A percentile compares a stretch with the other conserved stretches of the same genome.
Conservation (phyloP, 2,113 vertebrate species). For the Gavia stellata region DNA sequence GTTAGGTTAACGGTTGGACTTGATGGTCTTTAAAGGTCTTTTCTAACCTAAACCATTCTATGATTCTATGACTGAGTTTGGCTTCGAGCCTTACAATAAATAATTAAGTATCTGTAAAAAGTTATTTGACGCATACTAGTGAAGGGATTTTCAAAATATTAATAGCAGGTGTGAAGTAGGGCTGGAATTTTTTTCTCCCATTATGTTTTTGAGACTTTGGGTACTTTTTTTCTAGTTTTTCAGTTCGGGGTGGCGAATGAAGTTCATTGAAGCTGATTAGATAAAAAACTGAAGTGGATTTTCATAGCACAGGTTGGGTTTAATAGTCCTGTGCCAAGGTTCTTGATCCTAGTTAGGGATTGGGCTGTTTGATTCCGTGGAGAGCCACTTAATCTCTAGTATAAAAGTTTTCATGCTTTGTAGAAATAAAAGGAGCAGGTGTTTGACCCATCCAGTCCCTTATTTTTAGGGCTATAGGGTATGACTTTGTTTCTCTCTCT, state of each 20-base stretch:
- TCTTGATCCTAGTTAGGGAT: background rate
- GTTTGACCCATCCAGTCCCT: background rate
- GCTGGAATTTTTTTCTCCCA: background rate
- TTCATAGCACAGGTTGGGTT: background rate
- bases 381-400: background rate
- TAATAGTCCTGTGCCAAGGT: background rate
- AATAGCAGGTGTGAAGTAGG: background rate
- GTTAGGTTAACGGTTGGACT: too few relatives aligned
- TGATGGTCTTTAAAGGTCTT: too few relatives aligned
- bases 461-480: background rate
- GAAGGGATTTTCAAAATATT: background rate
- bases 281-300: background rate
- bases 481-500: background rate
- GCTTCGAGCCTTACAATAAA: background rate
- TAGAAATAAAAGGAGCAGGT: background rate
- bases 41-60: too few relatives aligned
- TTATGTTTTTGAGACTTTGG: background rate
- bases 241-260: rapidly evolving
- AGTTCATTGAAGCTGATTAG: background rate
- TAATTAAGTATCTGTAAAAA: background rate
- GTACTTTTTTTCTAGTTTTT: background rate
- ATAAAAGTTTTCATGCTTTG: background rate
- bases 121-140: background rate
- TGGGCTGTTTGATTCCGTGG: background rate
- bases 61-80: too few relatives aligned